Evolutionary conservation across 2,113 vertebrate genomes (phyloP).

Genomic region (Alligator mississippiensis): DNA sequence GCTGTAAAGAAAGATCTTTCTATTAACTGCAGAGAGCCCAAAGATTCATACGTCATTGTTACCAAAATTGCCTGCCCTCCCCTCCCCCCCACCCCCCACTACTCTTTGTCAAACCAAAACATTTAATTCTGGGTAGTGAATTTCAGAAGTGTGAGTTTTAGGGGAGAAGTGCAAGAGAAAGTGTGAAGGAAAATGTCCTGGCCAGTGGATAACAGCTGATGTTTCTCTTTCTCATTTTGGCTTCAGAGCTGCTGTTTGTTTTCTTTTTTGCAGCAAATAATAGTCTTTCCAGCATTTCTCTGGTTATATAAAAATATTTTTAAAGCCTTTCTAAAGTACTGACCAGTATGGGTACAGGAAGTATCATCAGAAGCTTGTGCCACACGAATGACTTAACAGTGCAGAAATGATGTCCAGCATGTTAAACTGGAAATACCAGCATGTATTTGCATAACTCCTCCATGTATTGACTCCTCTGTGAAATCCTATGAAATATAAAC

Average conservation of each 20-base stretch:
- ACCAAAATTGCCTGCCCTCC: background rate
- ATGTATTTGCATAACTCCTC: accelerated
- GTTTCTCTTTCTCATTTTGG: background rate
- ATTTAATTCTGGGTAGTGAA: background rate
- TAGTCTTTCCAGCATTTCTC: background rate
- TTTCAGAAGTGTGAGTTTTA: background rate
- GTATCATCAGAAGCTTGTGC: background rate
- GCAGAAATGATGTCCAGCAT: background rate
- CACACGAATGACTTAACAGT: background rate
- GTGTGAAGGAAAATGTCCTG: background rate
- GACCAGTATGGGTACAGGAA: background rate
- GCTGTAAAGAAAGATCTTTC: background rate
- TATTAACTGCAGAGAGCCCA: background rate
- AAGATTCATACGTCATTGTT: background rate
- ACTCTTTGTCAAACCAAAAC: background rate
- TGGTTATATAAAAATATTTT: background rate
- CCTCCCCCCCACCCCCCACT: background rate
- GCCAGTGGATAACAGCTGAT: background rate
- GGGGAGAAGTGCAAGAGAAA: background rate
- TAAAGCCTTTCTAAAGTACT: background rate
- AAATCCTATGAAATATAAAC: no score
- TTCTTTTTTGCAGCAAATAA: background rate
- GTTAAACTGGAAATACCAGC: accelerated
- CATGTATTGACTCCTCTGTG: no score
- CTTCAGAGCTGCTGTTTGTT: background rate